Conservation (phyloP, 2,888 invertebrate genomes). For the Cyclophora punctaria region DNA sequence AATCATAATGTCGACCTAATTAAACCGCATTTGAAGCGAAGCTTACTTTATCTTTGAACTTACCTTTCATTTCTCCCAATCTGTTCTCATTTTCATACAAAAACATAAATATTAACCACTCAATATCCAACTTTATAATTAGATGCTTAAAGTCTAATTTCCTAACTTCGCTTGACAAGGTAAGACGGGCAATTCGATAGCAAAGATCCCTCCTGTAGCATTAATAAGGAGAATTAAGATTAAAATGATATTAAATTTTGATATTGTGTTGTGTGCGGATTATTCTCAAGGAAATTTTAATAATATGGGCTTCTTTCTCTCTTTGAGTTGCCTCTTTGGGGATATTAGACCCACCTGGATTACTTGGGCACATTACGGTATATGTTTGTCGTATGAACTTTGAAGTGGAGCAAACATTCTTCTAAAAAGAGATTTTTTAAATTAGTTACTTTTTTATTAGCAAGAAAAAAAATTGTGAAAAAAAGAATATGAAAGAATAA, state of each 20-base stretch:
- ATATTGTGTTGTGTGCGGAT: conserved; percentile 73
- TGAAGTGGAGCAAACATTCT: no score
- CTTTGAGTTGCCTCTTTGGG: conserved; percentile 45
- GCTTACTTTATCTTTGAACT: conserved; percentile 67
- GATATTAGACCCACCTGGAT: conserved; percentile 3
- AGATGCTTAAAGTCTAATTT: conserved; percentile 17
- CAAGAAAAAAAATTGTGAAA: no score
- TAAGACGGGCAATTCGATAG: conserved; percentile 38
- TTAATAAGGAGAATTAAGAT: conserved; percentile 74
- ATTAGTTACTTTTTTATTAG: no score
- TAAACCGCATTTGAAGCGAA: conserved; percentile 50
- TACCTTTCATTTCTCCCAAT: conserved; percentile 49
- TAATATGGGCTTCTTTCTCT: conserved; percentile 55
- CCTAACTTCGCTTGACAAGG: conserved; percentile 3
- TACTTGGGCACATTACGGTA: no score
- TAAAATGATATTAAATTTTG: conserved; percentile 75
- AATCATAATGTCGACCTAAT: conserved; percentile 56
- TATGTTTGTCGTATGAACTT: no score
- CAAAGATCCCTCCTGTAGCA: conserved; percentile 55
- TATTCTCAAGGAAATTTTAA: conserved; percentile 68
- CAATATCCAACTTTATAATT: conserved; percentile 13
- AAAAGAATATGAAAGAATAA: no score
- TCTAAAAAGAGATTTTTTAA: no score
- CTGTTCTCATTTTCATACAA: conserved; percentile 16
- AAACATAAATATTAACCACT: conserved; percentile 7